Evolutionary conservation across 2,113 vertebrate genomes (phyloP), one percentile per base, ranked within the genome.

Genomic region (Spilogale gracilis): DNA sequence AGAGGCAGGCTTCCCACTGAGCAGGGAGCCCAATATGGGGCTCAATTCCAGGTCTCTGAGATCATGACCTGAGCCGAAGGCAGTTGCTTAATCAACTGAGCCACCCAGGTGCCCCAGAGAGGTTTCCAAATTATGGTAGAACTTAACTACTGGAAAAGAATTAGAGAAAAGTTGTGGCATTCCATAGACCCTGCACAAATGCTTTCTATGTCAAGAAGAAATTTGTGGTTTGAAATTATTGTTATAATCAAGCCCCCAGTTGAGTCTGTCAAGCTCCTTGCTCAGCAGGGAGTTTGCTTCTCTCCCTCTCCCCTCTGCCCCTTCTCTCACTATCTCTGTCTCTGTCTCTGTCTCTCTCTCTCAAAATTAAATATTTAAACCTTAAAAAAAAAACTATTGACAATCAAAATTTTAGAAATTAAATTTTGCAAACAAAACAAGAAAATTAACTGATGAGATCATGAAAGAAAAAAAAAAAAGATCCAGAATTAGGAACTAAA

Each of bases 381-480:
- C 63, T 32, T 17, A 32, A 32, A 65, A 32, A 32, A 32, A 5
- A 32, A 67, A 32, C 13, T 32, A 13, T 32, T 67, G 63, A 65
- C 63, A 67, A 67, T 67, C 14, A 16, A 52, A 94, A 85, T 21
- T 88, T 48, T 73, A 94, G 38, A 95, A 92, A 83, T 54, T 4
- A 50, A 12, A 81, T 25, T 93, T 97, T 88, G 5, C 8, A 76
- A 92, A 82, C 4, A 69, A 92, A 71, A 87, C 63, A 97, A 90
- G 9, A 71, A 88, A 14, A 3, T 38, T 76, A 94, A 80, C 9
- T 50, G n/a, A 83, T 27, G 16, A 87, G 25, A 69, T 1, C 9
- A 63, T 69, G 18, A 11, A 90, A 79, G 65, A 92, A 60, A 81
- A 48, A 96, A 78, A 92, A 74, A 43, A 96, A 78, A 95, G 82